These are phyloP conservation scores for Ophraella communa DNA, from an alignment of 2,888 invertebrate genomes.

Conservation along the genomic window DNA sequence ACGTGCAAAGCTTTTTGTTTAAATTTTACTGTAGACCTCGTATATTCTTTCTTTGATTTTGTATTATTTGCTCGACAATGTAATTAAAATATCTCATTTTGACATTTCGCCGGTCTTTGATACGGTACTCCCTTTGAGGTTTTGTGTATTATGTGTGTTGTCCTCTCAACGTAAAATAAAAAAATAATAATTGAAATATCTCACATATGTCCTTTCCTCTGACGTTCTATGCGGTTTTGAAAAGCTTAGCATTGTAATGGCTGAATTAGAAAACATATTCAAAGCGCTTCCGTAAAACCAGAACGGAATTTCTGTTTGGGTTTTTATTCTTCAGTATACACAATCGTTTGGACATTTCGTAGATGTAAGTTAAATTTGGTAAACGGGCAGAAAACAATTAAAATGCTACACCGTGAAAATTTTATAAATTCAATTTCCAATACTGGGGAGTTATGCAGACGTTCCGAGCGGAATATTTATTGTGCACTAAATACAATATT, in stretches of 20 bases:
- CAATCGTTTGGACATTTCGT: not conserved
- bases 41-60: not conserved
- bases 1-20: too few relatives aligned
- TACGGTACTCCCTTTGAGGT: not conserved
- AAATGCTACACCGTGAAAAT: not conserved
- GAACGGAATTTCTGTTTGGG: not conserved
- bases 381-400: not conserved
- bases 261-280: not conserved
- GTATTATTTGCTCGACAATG: slow-evolving; percentile 5
- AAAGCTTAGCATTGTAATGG: slow-evolving; percentile 4
- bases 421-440: too few relatives aligned
- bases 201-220: slow-evolving; percentile 3
- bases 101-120: slow-evolving; percentile 1
- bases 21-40: too few relatives aligned
- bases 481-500: too few relatives aligned
- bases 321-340: not conserved
- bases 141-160: not conserved
- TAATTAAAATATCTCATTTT: slow-evolving; percentile 7
- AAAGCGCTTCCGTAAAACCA: slow-evolving; percentile 2
- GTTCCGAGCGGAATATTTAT: too few relatives aligned
- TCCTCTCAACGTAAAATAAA: not conserved
- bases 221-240: not conserved
- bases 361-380: not conserved
- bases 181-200: slow-evolving; percentile 6
- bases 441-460: too few relatives aligned